A percentile compares a stretch with the other conserved stretches of the same genome.
phyloP scores from a whole-genome alignment of 2,113 vertebrate genomes.

The Corythaixoides concolor region DNA sequence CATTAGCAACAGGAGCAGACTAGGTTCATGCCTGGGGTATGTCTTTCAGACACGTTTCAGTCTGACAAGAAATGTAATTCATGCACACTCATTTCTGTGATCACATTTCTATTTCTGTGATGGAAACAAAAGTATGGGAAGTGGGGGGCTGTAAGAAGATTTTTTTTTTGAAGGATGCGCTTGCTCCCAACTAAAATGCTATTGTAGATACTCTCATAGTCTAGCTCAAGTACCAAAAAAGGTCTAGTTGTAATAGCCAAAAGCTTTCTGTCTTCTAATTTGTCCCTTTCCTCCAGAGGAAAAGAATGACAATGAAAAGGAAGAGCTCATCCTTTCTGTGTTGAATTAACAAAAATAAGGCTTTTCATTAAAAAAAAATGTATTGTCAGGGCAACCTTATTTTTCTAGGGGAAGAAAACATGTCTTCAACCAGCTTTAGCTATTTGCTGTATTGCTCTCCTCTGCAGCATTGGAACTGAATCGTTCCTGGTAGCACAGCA shows the following conservation, averaged over 20 bases:
- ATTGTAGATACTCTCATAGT: background rate
- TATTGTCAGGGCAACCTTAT: background rate
- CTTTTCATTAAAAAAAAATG: background rate
- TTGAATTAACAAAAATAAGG: constrained; percentile 25
- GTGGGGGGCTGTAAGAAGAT: background rate
- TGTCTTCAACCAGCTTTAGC: background rate
- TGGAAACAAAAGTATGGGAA: background rate
- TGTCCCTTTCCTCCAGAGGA: background rate
- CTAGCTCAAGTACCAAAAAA: background rate
- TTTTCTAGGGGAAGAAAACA: background rate
- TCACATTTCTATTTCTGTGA: background rate
- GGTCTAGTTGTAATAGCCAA: background rate
- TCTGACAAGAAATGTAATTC: background rate
- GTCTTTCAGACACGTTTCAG: background rate
- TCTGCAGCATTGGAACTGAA: background rate
- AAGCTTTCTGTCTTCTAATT: constrained; percentile 40
- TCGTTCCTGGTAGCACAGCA: background rate
- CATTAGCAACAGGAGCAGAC: background rate
- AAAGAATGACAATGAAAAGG: background rate
- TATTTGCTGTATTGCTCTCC: background rate
- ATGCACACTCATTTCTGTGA: background rate
- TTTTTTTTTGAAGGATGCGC: background rate
- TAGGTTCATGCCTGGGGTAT: background rate
- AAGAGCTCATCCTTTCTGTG: background rate
- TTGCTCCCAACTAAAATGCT: background rate